Percentiles rank a stretch among this genome's conserved stretches.
These are phyloP conservation scores for Epinotia ramella DNA, from an alignment of 2,888 invertebrate species.

Conservation along the genomic window DNA sequence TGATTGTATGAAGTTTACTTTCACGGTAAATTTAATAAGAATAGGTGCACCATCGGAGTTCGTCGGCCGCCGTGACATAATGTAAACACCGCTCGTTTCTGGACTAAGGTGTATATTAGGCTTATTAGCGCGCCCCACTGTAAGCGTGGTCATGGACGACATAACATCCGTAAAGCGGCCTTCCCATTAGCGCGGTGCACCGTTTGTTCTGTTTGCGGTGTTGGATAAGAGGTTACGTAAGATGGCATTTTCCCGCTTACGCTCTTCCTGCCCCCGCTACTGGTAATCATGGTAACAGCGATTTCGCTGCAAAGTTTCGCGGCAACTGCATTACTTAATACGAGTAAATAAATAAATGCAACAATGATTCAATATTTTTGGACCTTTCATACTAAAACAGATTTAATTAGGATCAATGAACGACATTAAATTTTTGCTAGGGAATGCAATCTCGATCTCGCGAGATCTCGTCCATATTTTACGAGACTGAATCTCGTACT, in stretches of 20 bases:
- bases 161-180: constrained; percentile 46
- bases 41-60: neutral
- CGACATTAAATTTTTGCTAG: no score
- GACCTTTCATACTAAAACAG: neutral
- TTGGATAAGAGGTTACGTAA: constrained; percentile 43
- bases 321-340: neutral
- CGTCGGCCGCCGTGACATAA: constrained; percentile 15
- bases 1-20: neutral
- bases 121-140: constrained; percentile 31
- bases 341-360: no score
- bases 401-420: neutral
- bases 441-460: no score
- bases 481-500: no score
- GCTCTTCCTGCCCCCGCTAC: constrained; percentile 11
- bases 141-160: constrained; percentile 46
- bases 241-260: constrained; percentile 24
- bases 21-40: constrained; percentile 4
- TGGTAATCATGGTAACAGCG: neutral
- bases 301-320: neutral
- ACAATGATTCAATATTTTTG: neutral
- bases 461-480: no score
- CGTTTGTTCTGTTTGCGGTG: constrained; percentile 27
- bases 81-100: constrained; percentile 1
- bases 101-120: constrained; percentile 23
- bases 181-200: constrained; percentile 45